Base-by-base conservation (phyloP, 1,140 invertebrate species). In the Panagrolaimus sp. region DNA sequence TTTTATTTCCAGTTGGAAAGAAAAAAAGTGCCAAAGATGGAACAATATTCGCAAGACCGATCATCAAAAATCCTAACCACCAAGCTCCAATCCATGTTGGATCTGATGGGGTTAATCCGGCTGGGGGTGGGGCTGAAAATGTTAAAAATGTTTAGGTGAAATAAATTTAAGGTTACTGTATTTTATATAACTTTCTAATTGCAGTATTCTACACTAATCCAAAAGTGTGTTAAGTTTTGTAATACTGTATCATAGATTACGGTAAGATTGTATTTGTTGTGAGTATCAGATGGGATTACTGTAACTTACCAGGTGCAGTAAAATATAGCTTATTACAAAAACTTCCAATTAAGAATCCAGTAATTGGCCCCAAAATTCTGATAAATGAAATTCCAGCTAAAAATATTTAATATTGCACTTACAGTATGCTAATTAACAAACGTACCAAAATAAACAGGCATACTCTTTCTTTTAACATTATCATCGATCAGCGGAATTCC, bases 321-420 rank as follows among this genome's bases (percentile, higher is more conserved):
- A 78, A 82, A 65, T 82, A 82, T 28, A 81, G 68, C 32, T 80
- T 78, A 52, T 82, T 82, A 52, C 73, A 69, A 43, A 83, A 65
- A 46, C 71, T 75, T n/a, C 81, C 80, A 24, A 82, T 72, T 46
- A 82, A 17, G 45, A 83, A 83, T 26, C 80, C 80, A 63, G 78
- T 65, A 63, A 82, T 75, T 17, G 80, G 80, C 5, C 80, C 80
- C 65, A 82, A 68, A 65, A 82, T 83, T 14, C 77, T 67, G 55
- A 82, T 82, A 47, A 79, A 82, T 43, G 79, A 83, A 45, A 82
- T 80, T n/a, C 73, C 78, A 15, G 80, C 78, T 79, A n/a, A n/a
- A n/a, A 63, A 17, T n/a, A n/a, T n/a, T n/a, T n/a, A n/a, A n/a
- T n/a, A n/a, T n/a, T n/a, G n/a, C n/a, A n/a, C n/a, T n/a, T n/a